Evolutionary conservation across 2,113 vertebrate species (phyloP), one percentile per base, ranked within the genome.

Genomic region (Alectura lathami): DNA sequence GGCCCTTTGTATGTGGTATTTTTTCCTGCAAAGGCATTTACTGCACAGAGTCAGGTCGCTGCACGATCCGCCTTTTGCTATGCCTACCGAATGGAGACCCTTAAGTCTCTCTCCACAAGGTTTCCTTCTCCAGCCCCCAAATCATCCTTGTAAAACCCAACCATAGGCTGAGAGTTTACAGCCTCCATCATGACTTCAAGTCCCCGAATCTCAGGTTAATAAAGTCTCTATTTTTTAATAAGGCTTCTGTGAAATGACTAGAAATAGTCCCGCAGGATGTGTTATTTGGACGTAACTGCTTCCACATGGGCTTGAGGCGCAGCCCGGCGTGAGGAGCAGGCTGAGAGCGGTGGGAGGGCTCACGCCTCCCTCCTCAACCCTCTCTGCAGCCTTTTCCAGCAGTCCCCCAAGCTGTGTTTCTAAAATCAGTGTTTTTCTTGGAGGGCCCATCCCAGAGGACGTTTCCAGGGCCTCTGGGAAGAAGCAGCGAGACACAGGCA

Each of bases 381-480:
- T 97, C 75, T 4, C 96, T 95, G 75, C 97, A 98, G 94, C 68
- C 79, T 3, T 94, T 94, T 93, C 98, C 95, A 21, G 98, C 83
- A 5, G 95, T 98, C 51, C 94, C 96, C 98, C 97, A 98, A 89
- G 95, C n/a, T 40, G 96, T 96, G 54, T 96, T 93, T 70, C 91
- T 96, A 8, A 94, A 98, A 93, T 12, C 96, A 98, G 27, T 73
- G 82, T 53, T 97, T 97, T 93, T 94, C 94, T 96, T 97, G 96
- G 78, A 91, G 82, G 8, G 94, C 97, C 97, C 97, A 98, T 16
- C 97, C 97, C 2, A 7, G 54, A 9, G 96, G 96, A 93, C 97
- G 98, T 40, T 45, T 95, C 59, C 94, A 94, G 17, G 84, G 40
- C 56, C 54, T 95, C 78, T 91, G 79, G 32, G 89, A 90, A 76